Evolutionary conservation across 2,888 invertebrate genomes (phyloP), one percentile per base, ranked within the genome.

Genomic region (Monochamus alternatus): DNA sequence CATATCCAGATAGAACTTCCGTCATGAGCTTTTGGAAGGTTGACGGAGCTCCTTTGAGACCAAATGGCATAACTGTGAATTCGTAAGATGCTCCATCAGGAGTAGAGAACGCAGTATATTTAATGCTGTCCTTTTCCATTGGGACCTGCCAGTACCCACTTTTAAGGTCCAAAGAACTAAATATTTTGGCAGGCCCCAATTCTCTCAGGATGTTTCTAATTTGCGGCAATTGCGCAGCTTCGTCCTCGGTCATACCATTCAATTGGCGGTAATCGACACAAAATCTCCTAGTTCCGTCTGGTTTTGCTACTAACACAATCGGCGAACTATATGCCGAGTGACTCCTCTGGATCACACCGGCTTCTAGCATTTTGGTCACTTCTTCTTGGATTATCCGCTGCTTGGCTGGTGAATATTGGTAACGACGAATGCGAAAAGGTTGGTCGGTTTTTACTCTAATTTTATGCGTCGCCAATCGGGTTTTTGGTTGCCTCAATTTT

Each of bases 1-100:
- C 8, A 7, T 22, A 55, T 4, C 70, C 64, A 3, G 59, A 9
- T 3, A 78, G 30, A 5, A 74, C 77, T 7, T 62, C 38, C 8
- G 64, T 12, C 51, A 60, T 58, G 47, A 64, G 58, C 58, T n/a
- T 9, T 38, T 38, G 38, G 7, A 38, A 38, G 5, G 38, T 38
- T 2, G 38, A 38, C 2, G 38, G 38, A 2, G 38, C 38, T 5
- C 38, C 4, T 38, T 38, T 38, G 0, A 38, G 7, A 4, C 38
- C 38, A 7, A 38, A 38, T 5, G 38, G 38, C 38, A 38, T 38
- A 4, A 38, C 38, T 0, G 7, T 5, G 2, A 38, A 38, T 38
- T 38, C 38, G 2, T 38, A 38, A 2, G 38, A 38, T 7, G 38
- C 1, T 0, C 38, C 38, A 7, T 59, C 59, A 14, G 59, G 59